A percentile compares a stretch with the other conserved stretches of the same genome.
phyloP scores from a whole-genome alignment of 2,888 invertebrate genomes.

The Dioctria linearis region DNA sequence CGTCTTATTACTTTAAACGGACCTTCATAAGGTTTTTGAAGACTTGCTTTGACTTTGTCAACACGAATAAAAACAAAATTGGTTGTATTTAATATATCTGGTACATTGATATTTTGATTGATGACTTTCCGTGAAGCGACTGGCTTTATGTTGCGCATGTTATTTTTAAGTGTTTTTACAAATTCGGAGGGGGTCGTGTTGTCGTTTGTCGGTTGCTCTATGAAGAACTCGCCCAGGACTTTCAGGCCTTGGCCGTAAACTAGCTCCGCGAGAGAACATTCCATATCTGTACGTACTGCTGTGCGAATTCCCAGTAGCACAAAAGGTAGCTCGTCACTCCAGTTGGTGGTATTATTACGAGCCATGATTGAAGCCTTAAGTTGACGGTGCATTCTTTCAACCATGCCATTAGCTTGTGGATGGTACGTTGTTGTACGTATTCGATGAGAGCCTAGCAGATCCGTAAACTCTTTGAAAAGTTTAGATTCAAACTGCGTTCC shows the following conservation, averaged over 20 bases:
- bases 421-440: neutral
- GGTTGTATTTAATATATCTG: constrained; percentile 26
- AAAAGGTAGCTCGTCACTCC: constrained; percentile 43
- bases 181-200: neutral
- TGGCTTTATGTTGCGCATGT: neutral
- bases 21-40: constrained; percentile 52
- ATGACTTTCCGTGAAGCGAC: neutral
- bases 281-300: constrained; percentile 1
- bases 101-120: neutral
- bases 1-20: constrained; percentile 48
- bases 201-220: neutral
- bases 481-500: constrained; percentile 16
- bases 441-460: neutral
- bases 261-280: constrained; percentile 30
- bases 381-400: constrained; percentile 12
- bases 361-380: constrained; percentile 61
- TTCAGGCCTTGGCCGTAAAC: neutral
- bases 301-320: constrained; percentile 32
- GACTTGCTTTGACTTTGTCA: constrained; percentile 43
- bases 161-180: neutral
- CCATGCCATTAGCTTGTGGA: neutral
- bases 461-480: neutral
- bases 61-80: constrained; percentile 46
- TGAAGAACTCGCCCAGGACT: neutral
- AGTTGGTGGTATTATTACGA: constrained; percentile 9